Evolutionary conservation across 2,888 invertebrate genomes (phyloP).

Genomic region (Koerneria pararmatus): DNA sequence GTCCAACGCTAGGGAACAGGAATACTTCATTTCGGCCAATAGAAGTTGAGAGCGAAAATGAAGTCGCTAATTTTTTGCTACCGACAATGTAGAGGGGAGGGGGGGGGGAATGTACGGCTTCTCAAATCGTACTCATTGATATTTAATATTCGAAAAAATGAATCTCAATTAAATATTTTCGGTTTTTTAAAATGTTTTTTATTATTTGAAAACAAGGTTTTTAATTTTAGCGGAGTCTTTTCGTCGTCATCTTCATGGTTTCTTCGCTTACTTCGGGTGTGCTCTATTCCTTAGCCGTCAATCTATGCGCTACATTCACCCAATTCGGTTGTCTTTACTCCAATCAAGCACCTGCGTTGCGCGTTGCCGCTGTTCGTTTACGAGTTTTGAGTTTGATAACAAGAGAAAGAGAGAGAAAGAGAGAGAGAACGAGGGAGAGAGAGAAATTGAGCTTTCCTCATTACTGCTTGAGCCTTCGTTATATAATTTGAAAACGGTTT

Average conservation of each 20-base stretch:
- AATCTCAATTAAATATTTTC: background rate
- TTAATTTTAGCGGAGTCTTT: slow-evolving; percentile 13
- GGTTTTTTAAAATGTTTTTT: background rate
- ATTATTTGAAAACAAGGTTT: background rate
- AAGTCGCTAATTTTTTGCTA: too few species aligned
- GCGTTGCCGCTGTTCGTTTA: slow-evolving; percentile 27
- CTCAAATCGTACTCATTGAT: too few species aligned
- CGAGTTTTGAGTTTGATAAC: background rate
- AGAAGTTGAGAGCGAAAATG: too few species aligned
- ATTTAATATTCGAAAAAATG: background rate
- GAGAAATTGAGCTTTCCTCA: background rate
- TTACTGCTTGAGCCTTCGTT: background rate
- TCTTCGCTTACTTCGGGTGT: slow-evolving; percentile 14
- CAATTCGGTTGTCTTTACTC: slow-evolving; percentile 27
- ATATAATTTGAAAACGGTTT: background rate
- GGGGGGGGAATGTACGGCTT: too few species aligned
- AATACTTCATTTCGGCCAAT: too few species aligned
- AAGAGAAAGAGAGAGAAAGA: too few species aligned
- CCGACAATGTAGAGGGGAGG: too few species aligned
- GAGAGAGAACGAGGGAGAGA: too few species aligned
- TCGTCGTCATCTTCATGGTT: slow-evolving; percentile 11
- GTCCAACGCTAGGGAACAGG: too few species aligned
- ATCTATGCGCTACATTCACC: slow-evolving; percentile 24
- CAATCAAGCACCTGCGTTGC: slow-evolving; percentile 24
- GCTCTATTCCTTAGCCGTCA: slow-evolving; percentile 4